Evolutionary conservation across 2,888 invertebrate species (phyloP).

Genomic region (Nemotelus pantherinus): DNA sequence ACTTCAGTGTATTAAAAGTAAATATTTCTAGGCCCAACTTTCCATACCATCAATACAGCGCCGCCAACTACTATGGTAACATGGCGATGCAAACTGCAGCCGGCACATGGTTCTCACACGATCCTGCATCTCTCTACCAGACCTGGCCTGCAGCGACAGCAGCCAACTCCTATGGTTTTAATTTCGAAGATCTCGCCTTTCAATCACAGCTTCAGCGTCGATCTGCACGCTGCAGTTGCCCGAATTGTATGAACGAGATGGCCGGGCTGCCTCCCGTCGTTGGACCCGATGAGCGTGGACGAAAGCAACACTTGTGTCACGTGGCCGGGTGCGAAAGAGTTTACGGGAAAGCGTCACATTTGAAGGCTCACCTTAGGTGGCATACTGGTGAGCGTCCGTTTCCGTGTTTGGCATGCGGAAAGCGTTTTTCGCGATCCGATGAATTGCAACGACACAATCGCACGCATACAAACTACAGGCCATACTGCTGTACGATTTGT

Average conservation of each 20-base stretch:
- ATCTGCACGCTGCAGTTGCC: constrained; percentile 81
- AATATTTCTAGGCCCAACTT: constrained; percentile 18
- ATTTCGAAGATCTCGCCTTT: constrained; percentile 62
- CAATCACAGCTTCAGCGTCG: constrained; percentile 72
- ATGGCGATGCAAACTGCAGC: constrained; percentile 60
- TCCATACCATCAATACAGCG: constrained; percentile 60
- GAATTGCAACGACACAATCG: constrained; percentile 88
- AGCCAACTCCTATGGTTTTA: constrained; percentile 53
- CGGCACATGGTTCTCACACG: constrained; percentile 61
- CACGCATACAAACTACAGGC: constrained; percentile 90
- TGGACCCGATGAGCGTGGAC: constrained; percentile 78
- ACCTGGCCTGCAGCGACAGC: constrained; percentile 57
- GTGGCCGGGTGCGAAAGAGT: constrained; percentile 87
- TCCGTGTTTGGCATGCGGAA: constrained; percentile 87
- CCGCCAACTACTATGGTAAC: constrained; percentile 63
- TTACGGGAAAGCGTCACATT: constrained; percentile 93
- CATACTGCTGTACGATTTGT: constrained; percentile 88
- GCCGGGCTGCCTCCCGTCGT: constrained; percentile 78
- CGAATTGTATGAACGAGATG: constrained; percentile 83
- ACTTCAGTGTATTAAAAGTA: not conserved
- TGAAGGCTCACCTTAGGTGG: constrained; percentile 92
- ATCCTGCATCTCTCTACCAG: constrained; percentile 61
- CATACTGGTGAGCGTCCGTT: constrained; percentile 94
- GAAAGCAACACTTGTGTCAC: constrained; percentile 86
- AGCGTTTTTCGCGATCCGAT: constrained; percentile 90